Base-by-base conservation (phyloP, 2,113 vertebrate genomes). In the Nannospalax galili region DNA sequence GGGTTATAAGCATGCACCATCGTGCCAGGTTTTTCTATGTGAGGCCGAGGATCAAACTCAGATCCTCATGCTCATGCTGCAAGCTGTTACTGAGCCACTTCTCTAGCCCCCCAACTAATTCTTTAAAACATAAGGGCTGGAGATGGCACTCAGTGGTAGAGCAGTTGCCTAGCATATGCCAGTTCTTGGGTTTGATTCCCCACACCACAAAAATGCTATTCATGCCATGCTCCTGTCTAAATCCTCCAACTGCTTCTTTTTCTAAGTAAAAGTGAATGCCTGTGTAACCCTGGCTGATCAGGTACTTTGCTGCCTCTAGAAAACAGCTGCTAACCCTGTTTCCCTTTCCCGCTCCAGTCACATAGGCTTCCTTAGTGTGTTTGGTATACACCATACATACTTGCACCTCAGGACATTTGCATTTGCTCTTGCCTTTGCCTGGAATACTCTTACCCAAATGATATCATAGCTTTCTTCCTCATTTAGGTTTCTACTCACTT, bases 251-350 rank as follows among this genome's bases (percentile, higher is more conserved):
- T 37, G 32, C 58, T 73, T 92, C 72, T 92, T 84, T 81, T 52
- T 94, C 28, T 58, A 84, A 65, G 30, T 78, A 60, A 86, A 92
- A 78, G 26, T 20, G 62, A 95, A 95, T 75, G 5, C 14, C 24
- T 80, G 7, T 4, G 2, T 58, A 64, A 4, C 35, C 48, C 85
- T 78, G 58, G 42, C 70, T 40, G 4, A 52, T 62, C 88, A 78
- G 64, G 69, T 2, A n/a, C 89, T 90, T 88, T 37, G 56, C 45
- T 3, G 52, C 35, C 28, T 92, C 45, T 70, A 45, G 37, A 90
- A 20, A 56, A 62, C 37, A 9, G 0, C 58, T 78, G 35, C 65
- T 48, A 24, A 20, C 37, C 35, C 1, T 79, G 30, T 80, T 40
- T 20, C 7, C 48, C 37, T 65, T 60, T 60, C 35, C 37, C 16